phyloP scores from a whole-genome alignment of 1,140 invertebrate genomes.

The Choristoneura fumiferana region DNA sequence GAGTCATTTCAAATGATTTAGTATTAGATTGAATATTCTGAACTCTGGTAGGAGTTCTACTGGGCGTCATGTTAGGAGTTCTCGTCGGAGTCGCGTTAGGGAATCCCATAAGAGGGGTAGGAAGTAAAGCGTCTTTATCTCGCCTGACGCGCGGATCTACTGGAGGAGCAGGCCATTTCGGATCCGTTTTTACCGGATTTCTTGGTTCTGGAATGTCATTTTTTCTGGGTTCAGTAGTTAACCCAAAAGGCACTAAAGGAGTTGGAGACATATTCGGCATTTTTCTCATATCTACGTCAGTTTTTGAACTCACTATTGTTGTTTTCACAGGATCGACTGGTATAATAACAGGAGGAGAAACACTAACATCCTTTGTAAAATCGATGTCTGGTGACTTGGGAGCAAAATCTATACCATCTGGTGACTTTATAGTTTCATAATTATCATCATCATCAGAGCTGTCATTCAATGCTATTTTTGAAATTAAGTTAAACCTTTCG shows the following conservation, averaged over 20 bases:
- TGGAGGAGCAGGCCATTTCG: conserved; percentile 23
- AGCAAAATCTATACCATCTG: conserved; percentile 50
- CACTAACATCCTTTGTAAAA: conserved; percentile 40
- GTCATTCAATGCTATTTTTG: conserved; percentile 54
- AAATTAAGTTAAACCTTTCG: conserved; percentile 80
- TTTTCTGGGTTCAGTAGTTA: not conserved
- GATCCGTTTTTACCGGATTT: conserved; percentile 13
- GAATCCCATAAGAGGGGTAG: not conserved
- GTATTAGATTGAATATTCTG: conserved; percentile 26
- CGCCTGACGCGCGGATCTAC: conserved; percentile 42
- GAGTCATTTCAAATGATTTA: conserved; percentile 48
- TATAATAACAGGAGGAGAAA: conserved; percentile 59
- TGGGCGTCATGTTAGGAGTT: conserved; percentile 33
- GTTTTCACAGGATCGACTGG: conserved; percentile 58
- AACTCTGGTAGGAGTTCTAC: conserved; percentile 27
- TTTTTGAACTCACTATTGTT: conserved; percentile 32
- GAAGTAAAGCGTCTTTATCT: conserved; percentile 28
- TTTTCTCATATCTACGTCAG: conserved; percentile 65
- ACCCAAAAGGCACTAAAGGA: not conserved
- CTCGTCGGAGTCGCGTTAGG: conserved; percentile 22
- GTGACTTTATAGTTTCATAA: conserved; percentile 24
- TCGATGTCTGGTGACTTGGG: conserved; percentile 70
- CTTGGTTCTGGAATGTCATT: conserved; percentile 6
- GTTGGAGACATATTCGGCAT: conserved; percentile 27
- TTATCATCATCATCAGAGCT: conserved; percentile 50